Percentiles rank a stretch among this genome's conserved stretches.
These are phyloP conservation scores for Gadopsis bispinosus DNA, from an alignment of 2,797 vertebrate species.

Conservation along the genomic window DNA sequence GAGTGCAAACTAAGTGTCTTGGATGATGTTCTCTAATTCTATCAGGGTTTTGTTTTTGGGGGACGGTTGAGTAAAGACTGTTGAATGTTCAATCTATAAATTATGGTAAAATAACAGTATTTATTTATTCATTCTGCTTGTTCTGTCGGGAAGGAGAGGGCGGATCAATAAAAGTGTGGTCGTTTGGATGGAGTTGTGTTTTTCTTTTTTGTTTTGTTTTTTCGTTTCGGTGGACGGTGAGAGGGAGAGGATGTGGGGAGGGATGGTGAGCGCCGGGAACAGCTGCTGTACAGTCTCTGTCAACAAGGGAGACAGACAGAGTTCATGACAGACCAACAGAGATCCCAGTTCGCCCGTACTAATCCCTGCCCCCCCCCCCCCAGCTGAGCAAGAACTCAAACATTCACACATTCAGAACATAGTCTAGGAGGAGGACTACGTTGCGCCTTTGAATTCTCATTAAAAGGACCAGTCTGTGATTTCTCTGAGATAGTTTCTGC, in stretches of 20 bases:
- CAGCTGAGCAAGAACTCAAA: not conserved
- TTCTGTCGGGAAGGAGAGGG: constrained; percentile 78
- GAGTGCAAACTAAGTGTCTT: constrained; percentile 67
- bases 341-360: not conserved
- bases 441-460: too few relatives aligned
- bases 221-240: not conserved
- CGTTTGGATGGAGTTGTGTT: constrained; percentile 78
- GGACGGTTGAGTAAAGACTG: constrained; percentile 65
- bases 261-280: not conserved
- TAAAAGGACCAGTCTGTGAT: too few relatives aligned
- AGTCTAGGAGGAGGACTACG: too few relatives aligned
- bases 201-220: constrained; percentile 16
- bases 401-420: too few relatives aligned
- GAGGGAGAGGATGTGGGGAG: not conserved
- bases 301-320: constrained; percentile 3
- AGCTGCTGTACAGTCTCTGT: constrained; percentile 23
- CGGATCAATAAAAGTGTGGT: constrained; percentile 91
- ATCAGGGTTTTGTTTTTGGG: constrained; percentile 44
- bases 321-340: not conserved
- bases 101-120: constrained; percentile 66
- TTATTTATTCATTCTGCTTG: constrained; percentile 72
- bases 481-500: too few relatives aligned
- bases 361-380: not conserved
- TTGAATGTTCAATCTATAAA: constrained; percentile 72
- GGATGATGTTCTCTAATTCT: constrained; percentile 59